Base-by-base conservation (phyloP, 2,797 vertebrate genomes). In the Echeneis naucrates region DNA sequence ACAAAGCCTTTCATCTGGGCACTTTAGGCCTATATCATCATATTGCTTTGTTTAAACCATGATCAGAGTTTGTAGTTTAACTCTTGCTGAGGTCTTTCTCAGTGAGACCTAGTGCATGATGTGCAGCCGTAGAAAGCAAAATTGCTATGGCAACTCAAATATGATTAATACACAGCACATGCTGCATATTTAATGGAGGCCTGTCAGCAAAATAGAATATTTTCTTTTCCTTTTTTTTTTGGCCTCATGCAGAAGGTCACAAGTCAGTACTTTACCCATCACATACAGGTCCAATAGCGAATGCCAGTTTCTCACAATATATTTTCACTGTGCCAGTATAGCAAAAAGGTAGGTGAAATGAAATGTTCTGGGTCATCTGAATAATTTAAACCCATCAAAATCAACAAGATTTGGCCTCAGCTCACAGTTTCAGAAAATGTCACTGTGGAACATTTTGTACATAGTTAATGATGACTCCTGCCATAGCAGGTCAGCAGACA, bases 341-440 rank as follows among this genome's bases (percentile, higher is more conserved):
- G n/a, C 1, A 33, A 5, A 33, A 63, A 24, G 23, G 11, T 14
- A 38, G 30, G 21, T 8, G n/a, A n/a, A 37, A n/a, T 9, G 14
- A 56, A 57, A 59, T 21, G 16, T 19, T 26, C 30, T 21, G 11
- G 47, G 6, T 33, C 16, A 16, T 52, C 12, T 48, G 27, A 60
- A 42, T 30, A 47, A 48, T 38, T 56, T 24, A 47, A 47, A 48
- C 23, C 13, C 13, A 40, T 50, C 21, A 50, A 19, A 64, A 72
- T 24, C 37, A 62, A 55, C 4, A 24, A 26, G 44, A 50, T 17
- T 4, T 45, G 27, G 38, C 27, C 52, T 48, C 26, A 26, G 42
- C 51, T 48, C 38, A 40, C 1, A 42, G 10, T 38, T 66, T 38
- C 37, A 9, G 35, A 12, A 55, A 40, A 38, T n/a, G 38, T 16